Evolutionary conservation across 2,888 invertebrate genomes (phyloP).

Genomic region (Augochlorella aurata): DNA sequence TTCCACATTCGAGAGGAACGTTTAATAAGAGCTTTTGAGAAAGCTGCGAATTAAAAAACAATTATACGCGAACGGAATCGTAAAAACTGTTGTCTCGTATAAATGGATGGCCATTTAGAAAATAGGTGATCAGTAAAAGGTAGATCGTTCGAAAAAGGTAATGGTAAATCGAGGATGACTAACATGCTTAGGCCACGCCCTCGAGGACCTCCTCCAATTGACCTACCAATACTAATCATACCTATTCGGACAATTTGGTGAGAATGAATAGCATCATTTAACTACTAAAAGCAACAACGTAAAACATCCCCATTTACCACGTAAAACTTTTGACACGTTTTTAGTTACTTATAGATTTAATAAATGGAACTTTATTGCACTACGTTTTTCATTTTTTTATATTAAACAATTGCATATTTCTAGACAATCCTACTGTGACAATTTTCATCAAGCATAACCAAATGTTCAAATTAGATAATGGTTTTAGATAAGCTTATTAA

Average conservation of each 20-base stretch:
- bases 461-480: not conserved
- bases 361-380: not conserved
- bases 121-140: too few species aligned
- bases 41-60: too few species aligned
- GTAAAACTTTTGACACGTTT: not conserved
- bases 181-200: constrained; percentile 7
- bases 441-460: not conserved
- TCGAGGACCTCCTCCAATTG: not conserved
- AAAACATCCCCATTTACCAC: not conserved
- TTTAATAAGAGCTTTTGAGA: too few species aligned
- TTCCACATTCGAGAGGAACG: too few species aligned
- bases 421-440: not conserved
- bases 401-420: not conserved
- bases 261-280: not conserved
- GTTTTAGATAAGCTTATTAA: not conserved
- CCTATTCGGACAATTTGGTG: not conserved
- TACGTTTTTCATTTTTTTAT: not conserved
- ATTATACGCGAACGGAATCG: too few species aligned
- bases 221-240: not conserved
- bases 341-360: not conserved
- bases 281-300: not conserved
- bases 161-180: too few species aligned
- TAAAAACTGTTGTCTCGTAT: too few species aligned
- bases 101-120: too few species aligned
- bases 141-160: too few species aligned